phyloP scores from a whole-genome alignment of 2,113 vertebrate genomes.

The Chauna torquata region DNA sequence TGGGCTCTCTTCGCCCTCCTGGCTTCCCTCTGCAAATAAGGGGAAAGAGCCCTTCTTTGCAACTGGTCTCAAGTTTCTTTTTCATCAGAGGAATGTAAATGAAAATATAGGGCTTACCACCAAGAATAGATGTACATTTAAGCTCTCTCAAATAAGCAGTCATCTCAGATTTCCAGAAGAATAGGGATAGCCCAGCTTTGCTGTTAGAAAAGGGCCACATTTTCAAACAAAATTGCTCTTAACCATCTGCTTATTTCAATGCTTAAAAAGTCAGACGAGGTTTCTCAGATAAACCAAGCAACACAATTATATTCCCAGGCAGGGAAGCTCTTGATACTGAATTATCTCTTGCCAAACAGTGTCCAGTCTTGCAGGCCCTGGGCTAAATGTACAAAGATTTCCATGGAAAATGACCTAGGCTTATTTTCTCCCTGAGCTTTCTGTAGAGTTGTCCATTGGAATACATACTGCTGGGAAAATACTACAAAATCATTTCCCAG shows the following conservation, averaged over 20 bases:
- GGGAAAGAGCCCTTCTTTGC: background rate
- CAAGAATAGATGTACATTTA: background rate
- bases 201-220: background rate
- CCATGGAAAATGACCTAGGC: constrained; percentile 31
- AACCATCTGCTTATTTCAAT: background rate
- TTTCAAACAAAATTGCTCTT: background rate
- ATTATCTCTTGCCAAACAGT: constrained; percentile 29
- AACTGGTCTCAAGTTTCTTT: background rate
- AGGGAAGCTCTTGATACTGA: constrained; percentile 30
- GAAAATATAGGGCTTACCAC: constrained; percentile 12
- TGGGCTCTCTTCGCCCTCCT: background rate
- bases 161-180: constrained; percentile 13
- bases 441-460: constrained; percentile 23
- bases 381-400: constrained; percentile 38
- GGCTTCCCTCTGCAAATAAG: background rate
- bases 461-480: constrained; percentile 45
- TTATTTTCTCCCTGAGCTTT: background rate
- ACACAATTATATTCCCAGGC: background rate
- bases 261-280: background rate
- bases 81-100: background rate
- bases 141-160: background rate
- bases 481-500: constrained; percentile 38
- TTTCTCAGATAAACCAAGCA: constrained; percentile 39
- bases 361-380: constrained; percentile 7
- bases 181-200: background rate